Conservation (phyloP, 1,140 invertebrate genomes). For the Drosophila orena region DNA sequence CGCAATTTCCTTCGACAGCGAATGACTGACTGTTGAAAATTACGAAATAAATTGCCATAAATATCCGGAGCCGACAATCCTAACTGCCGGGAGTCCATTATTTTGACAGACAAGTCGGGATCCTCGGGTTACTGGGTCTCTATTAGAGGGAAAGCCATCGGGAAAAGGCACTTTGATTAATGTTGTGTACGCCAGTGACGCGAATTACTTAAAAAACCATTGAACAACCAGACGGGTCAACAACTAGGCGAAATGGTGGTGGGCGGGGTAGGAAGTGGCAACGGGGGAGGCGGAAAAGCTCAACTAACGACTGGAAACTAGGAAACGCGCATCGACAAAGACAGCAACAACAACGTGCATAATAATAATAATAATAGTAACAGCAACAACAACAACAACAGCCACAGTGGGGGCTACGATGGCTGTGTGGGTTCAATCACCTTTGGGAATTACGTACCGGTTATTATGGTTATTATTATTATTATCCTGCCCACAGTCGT, state of each 20-base stretch:
- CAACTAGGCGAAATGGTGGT: slow-evolving; percentile 9
- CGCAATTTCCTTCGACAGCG: background rate
- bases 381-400: slow-evolving; percentile 10
- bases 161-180: slow-evolving; percentile 19
- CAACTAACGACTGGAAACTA: slow-evolving; percentile 13
- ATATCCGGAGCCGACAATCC: background rate
- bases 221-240: slow-evolving; percentile 24
- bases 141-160: background rate
- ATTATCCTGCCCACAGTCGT: slow-evolving; percentile 15
- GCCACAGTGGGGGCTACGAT: slow-evolving; percentile 17
- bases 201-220: slow-evolving; percentile 45
- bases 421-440: slow-evolving; percentile 52
- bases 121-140: slow-evolving; percentile 9
- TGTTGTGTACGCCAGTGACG: slow-evolving; percentile 22
- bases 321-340: slow-evolving; percentile 14
- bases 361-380: slow-evolving; percentile 22
- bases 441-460: slow-evolving; percentile 56
- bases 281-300: background rate
- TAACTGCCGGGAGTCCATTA: slow-evolving; percentile 7
- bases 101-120: background rate
- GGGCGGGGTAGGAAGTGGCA: slow-evolving; percentile 4
- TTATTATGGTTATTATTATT: slow-evolving; percentile 57
- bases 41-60: slow-evolving; percentile 11
- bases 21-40: background rate
- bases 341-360: slow-evolving; percentile 6